phyloP scores from a whole-genome alignment of 2,113 vertebrate genomes.

The Ceyx cyanopectus region DNA sequence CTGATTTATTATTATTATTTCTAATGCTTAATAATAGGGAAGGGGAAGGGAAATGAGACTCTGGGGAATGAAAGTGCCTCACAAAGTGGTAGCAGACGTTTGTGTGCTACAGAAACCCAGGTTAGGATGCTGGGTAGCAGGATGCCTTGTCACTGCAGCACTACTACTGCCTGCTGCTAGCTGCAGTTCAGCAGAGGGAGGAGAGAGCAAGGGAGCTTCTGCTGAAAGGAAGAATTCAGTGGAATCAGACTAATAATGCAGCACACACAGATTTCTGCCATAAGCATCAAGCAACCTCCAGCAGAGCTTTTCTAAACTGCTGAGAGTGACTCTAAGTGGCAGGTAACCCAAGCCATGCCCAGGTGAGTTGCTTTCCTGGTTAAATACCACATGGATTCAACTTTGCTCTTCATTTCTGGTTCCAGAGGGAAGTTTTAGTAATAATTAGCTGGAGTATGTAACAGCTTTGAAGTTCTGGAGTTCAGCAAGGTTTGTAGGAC shows the following conservation, averaged over 20 bases:
- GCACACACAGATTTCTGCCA: not conserved
- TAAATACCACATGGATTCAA: not conserved
- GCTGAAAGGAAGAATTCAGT: not conserved
- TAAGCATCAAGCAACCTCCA: not conserved
- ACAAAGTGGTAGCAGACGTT: constrained; percentile 25
- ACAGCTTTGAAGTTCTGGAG: not conserved
- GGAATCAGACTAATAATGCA: not conserved
- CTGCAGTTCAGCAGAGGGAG: not conserved
- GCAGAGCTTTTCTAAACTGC: not conserved
- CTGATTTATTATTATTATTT: constrained; percentile 75
- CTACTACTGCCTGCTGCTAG: not conserved
- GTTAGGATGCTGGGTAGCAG: not conserved
- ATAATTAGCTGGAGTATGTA: not conserved
- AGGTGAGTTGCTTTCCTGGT: not conserved
- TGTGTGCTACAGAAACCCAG: not conserved
- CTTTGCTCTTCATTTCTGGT: not conserved
- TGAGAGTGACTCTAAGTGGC: not conserved
- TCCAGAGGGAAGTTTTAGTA: not conserved
- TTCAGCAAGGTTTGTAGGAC: not conserved
- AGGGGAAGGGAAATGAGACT: constrained; percentile 48
- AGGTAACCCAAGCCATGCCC: not conserved
- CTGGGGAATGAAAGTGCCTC: constrained; percentile 39
- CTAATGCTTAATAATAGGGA: constrained; percentile 67
- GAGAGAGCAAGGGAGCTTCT: not conserved
- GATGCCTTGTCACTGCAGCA: not conserved